Evolutionary conservation across 2,113 vertebrate species (phyloP), one percentile per base, ranked within the genome.

Genomic region (Galeopterus variegatus): DNA sequence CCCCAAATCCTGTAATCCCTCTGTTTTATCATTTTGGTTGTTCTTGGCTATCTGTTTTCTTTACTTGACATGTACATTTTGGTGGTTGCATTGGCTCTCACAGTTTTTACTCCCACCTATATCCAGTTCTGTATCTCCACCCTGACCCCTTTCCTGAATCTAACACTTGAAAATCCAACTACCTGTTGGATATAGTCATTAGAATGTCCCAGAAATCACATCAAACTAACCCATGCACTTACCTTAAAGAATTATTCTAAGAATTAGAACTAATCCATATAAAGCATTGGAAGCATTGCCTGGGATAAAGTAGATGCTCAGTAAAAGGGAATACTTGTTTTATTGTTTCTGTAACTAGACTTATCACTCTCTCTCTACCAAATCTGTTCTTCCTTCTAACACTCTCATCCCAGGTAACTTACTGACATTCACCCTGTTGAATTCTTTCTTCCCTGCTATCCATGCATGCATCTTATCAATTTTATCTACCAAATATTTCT

Each of bases 91-190:
- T 50, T 18, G 8, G 4, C 4, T 89, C 12, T 88, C 18, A 23
- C 45, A 4, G 28, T 73, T 79, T 86, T 56, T 82, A 60, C 60
- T 76, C 54, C 36, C n/a, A 36, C 13, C 24, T 73, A 33, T 62
- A 33, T 13, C 31, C 33, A 62, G n/a, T 5, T 90, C 52, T 93
- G 0, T 14, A 36, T 77, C 50, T 70, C 33, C n/a, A 81, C 3
- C 4, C 7, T 88, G 48, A 89, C 18, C 19, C 13, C 7, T 64
- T 83, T 79, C n/a, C 31, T 26, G 24, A 80, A 93, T 36, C 64
- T 93, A 36, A 80, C 85, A 91, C 17, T 56, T 92, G 48, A 73
- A 92, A 73, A 76, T 23, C 11, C 10, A 95, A 52, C 48, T 36
- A n/a, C 19, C 4, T 64, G 1, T 58, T 81, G 31, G 26, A 48